Evolutionary conservation across 2,888 invertebrate species (phyloP).

Genomic region (Eupithecia dodoneata): DNA sequence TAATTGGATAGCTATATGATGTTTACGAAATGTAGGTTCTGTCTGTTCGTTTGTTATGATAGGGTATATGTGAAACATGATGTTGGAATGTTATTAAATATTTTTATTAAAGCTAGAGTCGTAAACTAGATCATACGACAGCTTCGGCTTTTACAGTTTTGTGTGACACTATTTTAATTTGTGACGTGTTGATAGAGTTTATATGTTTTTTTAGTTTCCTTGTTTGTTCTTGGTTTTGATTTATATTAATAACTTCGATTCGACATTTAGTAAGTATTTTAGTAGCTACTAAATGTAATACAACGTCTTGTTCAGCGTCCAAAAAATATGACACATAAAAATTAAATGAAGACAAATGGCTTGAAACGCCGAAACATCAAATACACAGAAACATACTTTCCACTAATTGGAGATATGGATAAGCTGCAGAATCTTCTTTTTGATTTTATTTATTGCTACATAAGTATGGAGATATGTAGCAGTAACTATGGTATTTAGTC

Average conservation of each 20-base stretch:
- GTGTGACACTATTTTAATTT: slow-evolving; percentile 62
- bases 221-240: slow-evolving; percentile 40
- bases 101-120: slow-evolving; percentile 73
- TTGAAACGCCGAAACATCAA: slow-evolving; percentile 28
- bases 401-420: slow-evolving; percentile 11
- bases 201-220: slow-evolving; percentile 42
- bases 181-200: slow-evolving; percentile 58
- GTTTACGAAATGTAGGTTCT: slow-evolving; percentile 62
- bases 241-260: slow-evolving; percentile 39
- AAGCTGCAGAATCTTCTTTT: slow-evolving; percentile 1
- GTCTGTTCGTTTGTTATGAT: slow-evolving; percentile 63
- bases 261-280: slow-evolving; percentile 38
- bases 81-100: slow-evolving; percentile 75
- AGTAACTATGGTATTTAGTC: too few species aligned
- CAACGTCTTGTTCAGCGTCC: slow-evolving; percentile 39
- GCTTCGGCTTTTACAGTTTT: slow-evolving; percentile 57
- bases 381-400: slow-evolving; percentile 16
- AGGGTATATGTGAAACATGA: slow-evolving; percentile 64
- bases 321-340: slow-evolving; percentile 31
- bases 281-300: slow-evolving; percentile 41
- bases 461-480: too few species aligned
- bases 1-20: slow-evolving; percentile 71
- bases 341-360: slow-evolving; percentile 21
- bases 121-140: slow-evolving; percentile 69
- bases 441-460: not conserved